phyloP scores from a whole-genome alignment of 2,888 invertebrate genomes.

The Cetonia aurata region DNA sequence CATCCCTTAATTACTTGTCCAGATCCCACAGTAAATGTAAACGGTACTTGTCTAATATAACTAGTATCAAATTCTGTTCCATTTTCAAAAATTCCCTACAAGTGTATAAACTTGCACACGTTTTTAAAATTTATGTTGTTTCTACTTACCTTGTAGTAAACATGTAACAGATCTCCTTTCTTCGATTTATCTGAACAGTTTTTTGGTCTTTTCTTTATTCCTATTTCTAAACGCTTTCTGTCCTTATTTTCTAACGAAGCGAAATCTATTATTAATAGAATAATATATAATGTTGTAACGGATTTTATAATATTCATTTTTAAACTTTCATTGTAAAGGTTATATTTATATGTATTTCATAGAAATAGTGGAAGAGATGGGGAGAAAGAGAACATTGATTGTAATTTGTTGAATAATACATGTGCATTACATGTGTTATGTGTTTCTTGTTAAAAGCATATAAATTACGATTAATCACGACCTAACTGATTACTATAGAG shows the following conservation, averaged over 20 bases:
- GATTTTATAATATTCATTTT: constrained; percentile 6
- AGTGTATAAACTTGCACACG: constrained; percentile 53
- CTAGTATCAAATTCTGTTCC: constrained; percentile 91
- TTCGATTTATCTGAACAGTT: constrained; percentile 80
- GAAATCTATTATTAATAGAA: constrained; percentile 25
- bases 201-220: constrained; percentile 83
- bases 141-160: constrained; percentile 81
- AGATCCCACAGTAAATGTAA: constrained; percentile 84
- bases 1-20: constrained; percentile 93
- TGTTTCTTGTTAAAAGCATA: too few species aligned
- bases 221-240: constrained; percentile 78
- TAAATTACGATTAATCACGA: too few species aligned
- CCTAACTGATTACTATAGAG: too few species aligned
- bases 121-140: constrained; percentile 53
- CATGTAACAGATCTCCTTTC: constrained; percentile 84
- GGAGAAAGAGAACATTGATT: too few species aligned
- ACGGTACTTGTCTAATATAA: constrained; percentile 78
- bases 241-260: constrained; percentile 32
- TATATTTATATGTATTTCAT: background rate
- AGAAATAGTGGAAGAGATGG: background rate
- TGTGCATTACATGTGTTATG: too few species aligned
- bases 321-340: background rate
- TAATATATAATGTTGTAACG: constrained; percentile 11
- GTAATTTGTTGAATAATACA: too few species aligned
- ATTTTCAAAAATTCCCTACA: constrained; percentile 84